phyloP scores from a whole-genome alignment of 2,888 invertebrate genomes.

The Papilio elwesi region DNA sequence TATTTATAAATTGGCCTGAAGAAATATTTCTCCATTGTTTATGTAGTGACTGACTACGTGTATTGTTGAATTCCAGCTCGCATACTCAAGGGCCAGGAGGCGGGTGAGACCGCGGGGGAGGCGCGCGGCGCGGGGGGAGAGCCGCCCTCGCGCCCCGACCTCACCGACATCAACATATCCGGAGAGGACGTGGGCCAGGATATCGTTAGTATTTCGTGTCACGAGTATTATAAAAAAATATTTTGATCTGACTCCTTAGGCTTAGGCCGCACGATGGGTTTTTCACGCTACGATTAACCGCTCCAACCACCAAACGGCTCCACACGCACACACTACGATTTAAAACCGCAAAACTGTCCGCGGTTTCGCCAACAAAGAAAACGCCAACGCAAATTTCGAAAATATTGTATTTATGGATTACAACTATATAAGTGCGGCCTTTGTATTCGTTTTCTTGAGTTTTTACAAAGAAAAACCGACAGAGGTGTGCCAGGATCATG shows the following conservation, averaged over 20 bases:
- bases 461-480: too few relatives aligned
- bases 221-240: not conserved
- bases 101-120: conserved; percentile 60
- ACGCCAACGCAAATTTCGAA: too few relatives aligned
- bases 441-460: too few relatives aligned
- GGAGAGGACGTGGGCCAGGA: conserved; percentile 68
- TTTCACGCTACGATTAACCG: too few relatives aligned
- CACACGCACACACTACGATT: too few relatives aligned
- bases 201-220: conserved; percentile 59
- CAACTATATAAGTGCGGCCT: too few relatives aligned
- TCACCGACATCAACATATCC: conserved; percentile 74
- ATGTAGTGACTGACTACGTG: not conserved
- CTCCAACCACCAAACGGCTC: too few relatives aligned
- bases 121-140: conserved; percentile 67
- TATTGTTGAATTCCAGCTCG: conserved; percentile 61
- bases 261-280: too few relatives aligned
- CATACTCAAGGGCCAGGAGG: conserved; percentile 55
- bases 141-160: conserved; percentile 70
- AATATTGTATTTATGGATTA: too few relatives aligned
- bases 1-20: not conserved
- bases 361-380: too few relatives aligned
- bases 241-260: not conserved
- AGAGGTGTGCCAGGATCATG: too few relatives aligned
- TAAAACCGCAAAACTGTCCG: too few relatives aligned
- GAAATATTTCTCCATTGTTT: not conserved